Conservation (phyloP, 2,797 vertebrate genomes). For the Amphiprion clarkii region DNA sequence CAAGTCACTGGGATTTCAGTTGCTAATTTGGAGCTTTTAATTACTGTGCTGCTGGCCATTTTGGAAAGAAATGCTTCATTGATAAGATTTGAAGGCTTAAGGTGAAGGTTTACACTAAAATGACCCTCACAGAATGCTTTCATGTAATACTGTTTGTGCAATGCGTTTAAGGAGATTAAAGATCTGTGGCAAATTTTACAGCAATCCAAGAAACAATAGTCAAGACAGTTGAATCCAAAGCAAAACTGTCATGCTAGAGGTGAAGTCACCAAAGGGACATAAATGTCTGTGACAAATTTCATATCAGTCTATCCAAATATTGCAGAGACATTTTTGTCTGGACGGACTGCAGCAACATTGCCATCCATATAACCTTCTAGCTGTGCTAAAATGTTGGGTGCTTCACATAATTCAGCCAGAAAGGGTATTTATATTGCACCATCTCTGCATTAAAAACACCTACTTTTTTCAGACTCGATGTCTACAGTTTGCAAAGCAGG, state of each 20-base stretch:
- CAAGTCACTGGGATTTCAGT: too few relatives aligned
- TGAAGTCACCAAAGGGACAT: background rate
- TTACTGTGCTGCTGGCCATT: background rate
- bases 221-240: background rate
- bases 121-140: background rate
- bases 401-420: too few relatives aligned
- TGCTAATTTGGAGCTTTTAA: background rate
- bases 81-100: too few relatives aligned
- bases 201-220: background rate
- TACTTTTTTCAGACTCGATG: background rate
- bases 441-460: background rate
- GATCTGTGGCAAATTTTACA: background rate
- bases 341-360: too few relatives aligned
- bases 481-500: background rate
- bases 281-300: too few relatives aligned
- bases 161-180: background rate
- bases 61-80: background rate
- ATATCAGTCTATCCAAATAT: too few relatives aligned
- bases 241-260: background rate
- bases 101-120: background rate
- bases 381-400: too few relatives aligned
- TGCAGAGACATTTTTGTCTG: too few relatives aligned
- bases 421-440: background rate
- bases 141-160: background rate
- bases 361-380: too few relatives aligned